Conservation (phyloP, 2,113 vertebrate species). For the Spea multiplicata region DNA sequence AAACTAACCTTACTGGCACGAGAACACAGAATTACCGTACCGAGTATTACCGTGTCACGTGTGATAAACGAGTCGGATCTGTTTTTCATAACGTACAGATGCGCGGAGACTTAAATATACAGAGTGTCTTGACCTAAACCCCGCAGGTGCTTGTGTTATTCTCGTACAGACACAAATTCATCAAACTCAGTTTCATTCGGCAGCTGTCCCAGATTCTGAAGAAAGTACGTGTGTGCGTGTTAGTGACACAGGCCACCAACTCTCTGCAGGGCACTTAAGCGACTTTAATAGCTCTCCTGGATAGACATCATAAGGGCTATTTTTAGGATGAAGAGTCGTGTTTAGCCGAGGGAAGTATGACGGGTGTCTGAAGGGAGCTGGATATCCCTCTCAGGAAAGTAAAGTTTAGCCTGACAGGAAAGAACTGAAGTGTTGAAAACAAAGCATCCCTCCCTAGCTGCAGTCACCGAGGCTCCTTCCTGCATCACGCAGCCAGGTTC, state of each 20-base stretch:
- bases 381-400: constrained; percentile 55
- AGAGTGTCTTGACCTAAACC: background rate
- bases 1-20: background rate
- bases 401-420: constrained; percentile 54
- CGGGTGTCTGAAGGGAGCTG: constrained; percentile 28
- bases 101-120: background rate
- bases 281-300: constrained; percentile 35
- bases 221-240: constrained; percentile 25
- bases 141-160: constrained; percentile 6
- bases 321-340: constrained; percentile 45
- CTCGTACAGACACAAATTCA: background rate
- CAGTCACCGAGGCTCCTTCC: constrained; percentile 61
- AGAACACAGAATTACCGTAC: background rate
- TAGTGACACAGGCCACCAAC: background rate
- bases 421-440: constrained; percentile 52
- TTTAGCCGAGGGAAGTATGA: constrained; percentile 28
- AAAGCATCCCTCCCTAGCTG: constrained; percentile 53
- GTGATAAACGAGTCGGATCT: background rate
- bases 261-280: constrained; percentile 5
- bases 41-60: background rate
- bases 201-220: background rate
- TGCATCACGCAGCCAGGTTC: constrained; percentile 41
- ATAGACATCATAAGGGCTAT: constrained; percentile 48
- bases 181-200: constrained; percentile 6
- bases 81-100: background rate